Conservation (phyloP, 2,797 vertebrate genomes). For the Cuniculus paca region DNA sequence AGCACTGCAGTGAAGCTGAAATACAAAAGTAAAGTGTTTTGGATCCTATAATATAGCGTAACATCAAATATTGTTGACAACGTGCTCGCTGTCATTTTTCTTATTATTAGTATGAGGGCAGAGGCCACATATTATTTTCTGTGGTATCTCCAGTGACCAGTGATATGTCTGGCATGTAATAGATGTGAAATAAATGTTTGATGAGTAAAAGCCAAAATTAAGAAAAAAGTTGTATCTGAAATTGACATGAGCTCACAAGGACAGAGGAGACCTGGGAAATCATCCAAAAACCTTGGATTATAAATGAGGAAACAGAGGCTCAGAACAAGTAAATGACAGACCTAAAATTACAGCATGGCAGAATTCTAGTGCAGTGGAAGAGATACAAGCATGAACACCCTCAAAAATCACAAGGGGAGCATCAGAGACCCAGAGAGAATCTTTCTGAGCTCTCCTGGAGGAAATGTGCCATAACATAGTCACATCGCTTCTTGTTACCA, state of each 20-base stretch:
- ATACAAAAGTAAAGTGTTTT: slow-evolving; percentile 51
- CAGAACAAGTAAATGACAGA: not conserved
- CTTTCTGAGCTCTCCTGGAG: not conserved
- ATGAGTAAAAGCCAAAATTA: slow-evolving; percentile 41
- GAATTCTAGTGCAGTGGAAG: not conserved
- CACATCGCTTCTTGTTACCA: not conserved
- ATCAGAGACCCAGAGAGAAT: not conserved
- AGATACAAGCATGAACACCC: not conserved
- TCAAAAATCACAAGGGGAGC: slow-evolving; percentile 29
- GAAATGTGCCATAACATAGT: slow-evolving; percentile 16
- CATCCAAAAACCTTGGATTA: not conserved
- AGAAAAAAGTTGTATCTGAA: not conserved
- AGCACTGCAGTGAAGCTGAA: not conserved
- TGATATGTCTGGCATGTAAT: not conserved
- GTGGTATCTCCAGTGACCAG: not conserved
- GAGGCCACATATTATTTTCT: slow-evolving; percentile 36
- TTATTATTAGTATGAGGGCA: slow-evolving; percentile 43
- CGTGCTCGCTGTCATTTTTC: slow-evolving; percentile 50
- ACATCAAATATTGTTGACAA: slow-evolving; percentile 29
- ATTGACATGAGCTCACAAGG: not conserved
- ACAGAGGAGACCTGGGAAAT: not conserved
- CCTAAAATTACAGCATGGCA: not conserved
- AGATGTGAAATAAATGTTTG: slow-evolving; percentile 57
- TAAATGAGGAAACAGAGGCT: slow-evolving; percentile 21
- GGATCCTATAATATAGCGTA: not conserved